Base-by-base conservation (phyloP, 37 sponge, comb jelly and placozoan genomes). In the Theonella swinhoei region DNA sequence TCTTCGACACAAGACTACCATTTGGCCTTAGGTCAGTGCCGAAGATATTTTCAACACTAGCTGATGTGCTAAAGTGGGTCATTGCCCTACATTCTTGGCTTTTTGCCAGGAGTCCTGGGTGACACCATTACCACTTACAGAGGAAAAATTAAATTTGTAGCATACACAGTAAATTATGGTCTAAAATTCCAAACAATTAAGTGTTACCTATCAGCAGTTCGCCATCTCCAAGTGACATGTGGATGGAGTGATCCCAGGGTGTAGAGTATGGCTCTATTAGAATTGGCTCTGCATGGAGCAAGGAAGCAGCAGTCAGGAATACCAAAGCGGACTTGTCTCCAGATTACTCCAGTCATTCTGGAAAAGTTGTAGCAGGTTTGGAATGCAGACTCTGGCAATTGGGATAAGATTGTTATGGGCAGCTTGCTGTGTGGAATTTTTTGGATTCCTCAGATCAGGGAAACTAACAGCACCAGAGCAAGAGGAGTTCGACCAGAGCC, bases 311-410 rank as follows among this genome's bases (percentile, higher is more conserved):
- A 72, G 65, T 19, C 60, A 26, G 75, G 64, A 0, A 35, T n/a
- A 9, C 77, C 82, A 65, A 75, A 73, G 29, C 47, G 41, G 1
- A 35, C 77, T n/a, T n/a, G 80, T 23, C 90, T 89, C 37, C 85
- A 73, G 14, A 89, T 89, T 54, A 89, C 90, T 14, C 84, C 90
- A 0, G 3, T 34, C 22, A 83, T 89, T n/a, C 85, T 89, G 47
- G 11, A 30, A n/a, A 25, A 64, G 35, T 23, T 83, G 42, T 24
- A 42, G 62, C 42, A 78, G 22, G 37, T 62, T 3, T 62, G 76
- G 80, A 60, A 70, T 26, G 20, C 39, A 41, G 36, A 58, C 7
- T 24, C 43, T 23, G 1, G 58, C 0, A 34, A 74, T 0, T 42
- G 19, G n/a, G 64, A 69, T 42, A 60, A 24, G 19, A 30, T 40